These are phyloP conservation scores for Arvicanthis niloticus DNA, from an alignment of 2,113 vertebrate species.

Conservation along the genomic window DNA sequence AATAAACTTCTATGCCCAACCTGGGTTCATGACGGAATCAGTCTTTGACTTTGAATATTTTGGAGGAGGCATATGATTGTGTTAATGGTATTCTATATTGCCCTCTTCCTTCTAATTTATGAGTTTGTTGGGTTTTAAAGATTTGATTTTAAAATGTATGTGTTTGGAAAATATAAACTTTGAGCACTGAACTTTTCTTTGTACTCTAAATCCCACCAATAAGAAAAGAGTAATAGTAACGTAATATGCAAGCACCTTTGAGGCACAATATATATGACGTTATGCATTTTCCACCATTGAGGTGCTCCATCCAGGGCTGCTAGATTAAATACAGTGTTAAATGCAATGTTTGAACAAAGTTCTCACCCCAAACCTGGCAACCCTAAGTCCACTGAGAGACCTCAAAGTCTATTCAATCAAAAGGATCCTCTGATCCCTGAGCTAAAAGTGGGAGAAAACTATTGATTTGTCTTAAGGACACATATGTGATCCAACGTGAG, in stretches of 20 bases:
- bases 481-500: background rate
- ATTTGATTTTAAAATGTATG: background rate
- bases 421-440: background rate
- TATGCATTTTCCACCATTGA: background rate
- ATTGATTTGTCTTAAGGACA: background rate
- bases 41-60: background rate
- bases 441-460: background rate
- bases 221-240: background rate
- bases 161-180: background rate
- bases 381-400: background rate
- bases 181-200: background rate
- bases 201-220: background rate
- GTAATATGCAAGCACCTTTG: background rate
- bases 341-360: background rate
- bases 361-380: background rate
- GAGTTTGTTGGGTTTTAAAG: background rate
- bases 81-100: background rate
- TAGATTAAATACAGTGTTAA: slow-evolving; percentile 26
- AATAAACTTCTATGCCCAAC: background rate
- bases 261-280: background rate
- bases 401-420: background rate
- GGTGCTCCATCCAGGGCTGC: background rate
- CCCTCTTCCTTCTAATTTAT: background rate
- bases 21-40: background rate
- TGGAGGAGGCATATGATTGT: too few species aligned